Base-by-base conservation (phyloP, 2,797 vertebrate species). In the Prunella strophiata region DNA sequence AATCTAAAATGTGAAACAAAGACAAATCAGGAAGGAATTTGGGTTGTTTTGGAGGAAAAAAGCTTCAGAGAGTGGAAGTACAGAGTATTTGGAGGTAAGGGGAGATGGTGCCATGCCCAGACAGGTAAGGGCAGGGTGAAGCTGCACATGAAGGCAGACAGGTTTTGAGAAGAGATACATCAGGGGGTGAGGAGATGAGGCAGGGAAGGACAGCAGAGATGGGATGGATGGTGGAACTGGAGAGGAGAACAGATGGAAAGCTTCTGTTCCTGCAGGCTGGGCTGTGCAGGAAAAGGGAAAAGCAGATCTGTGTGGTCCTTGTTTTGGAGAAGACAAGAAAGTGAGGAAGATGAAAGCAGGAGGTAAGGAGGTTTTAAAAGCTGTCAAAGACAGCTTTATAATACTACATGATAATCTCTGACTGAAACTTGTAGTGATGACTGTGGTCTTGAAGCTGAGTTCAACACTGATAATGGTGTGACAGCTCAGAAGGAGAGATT, bases 31-130 rank as follows among this genome's bases (percentile, higher is more conserved):
- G 48, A 80, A 81, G 47, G 30, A 58, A 61, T 65, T 65, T 13
- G n/a, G 7, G 25, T 54, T 27, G 20, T 50, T 77, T 50, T 84
- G 30, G 47, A 75, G 38, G 32, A 59, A 73, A 85, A 26, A 4
- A 42, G 14, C 14, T 83, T 30, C 16, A 19, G 40, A 23, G 3
- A 34, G 16, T 38, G 20, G 7, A 85, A 80, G 19, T 13, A 8
- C 8, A 18, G 66, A n/a, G 26, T 59, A 20, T 72, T 63, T 73
- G 18, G 55, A 73, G 38, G 19, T 47, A 10, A 75, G 42, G 21
- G 38, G 65, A 59, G 34, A 11, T 36, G 16, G 20, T 75, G 40
- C 7, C 3, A 0, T 23, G 43, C 21, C 52, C 2, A 1, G 59
- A 59, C n/a, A 63, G 25, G 47, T 50, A 42, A 54, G 17, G 29